These are phyloP conservation scores for Gymnothorax javanicus DNA, from an alignment of 2,797 vertebrate genomes.

Conservation along the genomic window DNA sequence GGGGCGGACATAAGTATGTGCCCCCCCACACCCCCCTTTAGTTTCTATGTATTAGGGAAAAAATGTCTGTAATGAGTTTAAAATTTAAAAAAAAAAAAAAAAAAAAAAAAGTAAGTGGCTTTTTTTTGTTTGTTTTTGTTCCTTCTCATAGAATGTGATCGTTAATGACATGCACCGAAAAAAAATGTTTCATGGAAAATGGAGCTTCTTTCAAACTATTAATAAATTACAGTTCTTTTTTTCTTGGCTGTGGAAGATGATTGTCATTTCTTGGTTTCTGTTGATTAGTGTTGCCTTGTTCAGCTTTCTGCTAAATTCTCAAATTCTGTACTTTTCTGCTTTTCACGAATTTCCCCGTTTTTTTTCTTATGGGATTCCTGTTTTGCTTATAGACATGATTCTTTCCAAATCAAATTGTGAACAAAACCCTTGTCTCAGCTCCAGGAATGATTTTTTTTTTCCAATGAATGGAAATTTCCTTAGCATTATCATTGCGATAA, in stretches of 20 bases:
- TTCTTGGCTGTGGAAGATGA: constrained; percentile 81
- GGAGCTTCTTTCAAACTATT: constrained; percentile 90
- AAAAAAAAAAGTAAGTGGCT: constrained; percentile 82
- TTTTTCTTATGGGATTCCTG: no score
- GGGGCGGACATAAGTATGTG: constrained; percentile 17
- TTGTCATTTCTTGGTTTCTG: constrained; percentile 42
- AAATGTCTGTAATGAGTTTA: constrained; percentile 92
- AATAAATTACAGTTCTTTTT: constrained; percentile 90
- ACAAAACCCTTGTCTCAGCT: no score
- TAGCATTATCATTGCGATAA: no score
- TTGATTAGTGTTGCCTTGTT: not conserved
- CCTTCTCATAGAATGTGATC: constrained; percentile 95
- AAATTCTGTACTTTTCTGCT: not conserved
- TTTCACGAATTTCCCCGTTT: not conserved
- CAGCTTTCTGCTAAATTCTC: not conserved
- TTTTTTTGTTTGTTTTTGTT: constrained; percentile 85
- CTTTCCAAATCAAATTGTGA: no score
- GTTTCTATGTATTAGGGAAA: constrained; percentile 77
- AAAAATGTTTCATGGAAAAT: constrained; percentile 86
- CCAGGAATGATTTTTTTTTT: no score
- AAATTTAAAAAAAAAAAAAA: constrained; percentile 75
- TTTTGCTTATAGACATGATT: no score
- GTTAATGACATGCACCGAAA: constrained; percentile 89
- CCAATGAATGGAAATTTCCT: no score
- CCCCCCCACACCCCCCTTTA: constrained; percentile 49